Base-by-base conservation (phyloP, 2,113 vertebrate genomes). In the Lasiurus cinereus region DNA sequence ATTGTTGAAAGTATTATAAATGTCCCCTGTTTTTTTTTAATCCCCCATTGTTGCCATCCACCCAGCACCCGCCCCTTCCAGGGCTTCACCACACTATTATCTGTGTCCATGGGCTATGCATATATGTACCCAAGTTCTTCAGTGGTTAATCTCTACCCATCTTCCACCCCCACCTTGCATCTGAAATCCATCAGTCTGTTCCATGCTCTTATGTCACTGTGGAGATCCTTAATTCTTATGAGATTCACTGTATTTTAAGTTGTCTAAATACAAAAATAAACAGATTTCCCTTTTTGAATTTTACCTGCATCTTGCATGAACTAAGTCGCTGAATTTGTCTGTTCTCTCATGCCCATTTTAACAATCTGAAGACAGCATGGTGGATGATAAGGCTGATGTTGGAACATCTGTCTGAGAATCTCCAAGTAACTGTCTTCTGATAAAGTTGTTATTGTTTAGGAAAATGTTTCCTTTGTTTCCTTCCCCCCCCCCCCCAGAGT, bases 281-380 rank as follows among this genome's bases (percentile, higher is more conserved):
- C 52, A 92, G 31, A 80, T 69, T 59, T 83, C 36, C 59, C 33
- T 92, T 80, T 93, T 86, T 87, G 43, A 91, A 96, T 52, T 76
- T 66, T 33, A 87, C 50, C 15, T 83, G 80, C 24, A 50, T 91
- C 22, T 43, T 48, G 14, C 33, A 83, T 36, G 66, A 94, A 93
- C 59, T 66, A 22, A 54, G 70, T 43, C 73, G 8, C n/a, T 69
- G 12, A 29, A 54, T 80, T 92, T 82, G 13, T 87, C 88, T 88
- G 36, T 43, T 83, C 36, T 88, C 29, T 74, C 77, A 46, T 78
- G n/a, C 24, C 79, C 50, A 59, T 74, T 92, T 88, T 56, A 90
- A 88, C 33, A 85, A 90, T 6, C 14, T 31, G 46, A 93, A 85
- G 84, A 90, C 46, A 78, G 62, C 12, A 56, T 73, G 50, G 66